These are phyloP conservation scores for Actinernus sp. DNA, from an alignment of 92 coral and sea anemone species.

Conservation along the genomic window DNA sequence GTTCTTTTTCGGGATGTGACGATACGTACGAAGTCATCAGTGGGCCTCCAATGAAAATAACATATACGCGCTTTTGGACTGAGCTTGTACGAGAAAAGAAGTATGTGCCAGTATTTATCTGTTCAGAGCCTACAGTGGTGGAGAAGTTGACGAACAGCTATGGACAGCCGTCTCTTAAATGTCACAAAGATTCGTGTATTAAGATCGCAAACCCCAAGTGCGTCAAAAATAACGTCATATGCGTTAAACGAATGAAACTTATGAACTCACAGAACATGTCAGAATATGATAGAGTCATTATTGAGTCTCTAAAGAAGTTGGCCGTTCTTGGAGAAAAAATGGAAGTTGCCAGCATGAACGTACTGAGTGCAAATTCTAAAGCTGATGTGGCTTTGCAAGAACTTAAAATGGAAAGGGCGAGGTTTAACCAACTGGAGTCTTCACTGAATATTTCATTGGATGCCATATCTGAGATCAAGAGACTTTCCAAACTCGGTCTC, in stretches of 20 bases:
- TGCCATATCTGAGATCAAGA: not conserved
- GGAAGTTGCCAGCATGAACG: not conserved
- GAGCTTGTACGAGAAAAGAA: not conserved
- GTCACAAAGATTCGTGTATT: not conserved
- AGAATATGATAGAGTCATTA: not conserved
- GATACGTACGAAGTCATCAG: not conserved
- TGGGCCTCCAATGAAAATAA: not conserved
- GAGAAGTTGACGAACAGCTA: not conserved
- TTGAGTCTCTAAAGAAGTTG: not conserved
- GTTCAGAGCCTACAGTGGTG: not conserved
- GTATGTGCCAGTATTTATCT: not conserved
- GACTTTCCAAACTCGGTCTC: not conserved
- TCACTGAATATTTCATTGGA: not conserved
- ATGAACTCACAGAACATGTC: not conserved
- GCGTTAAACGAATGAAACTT: not conserved
- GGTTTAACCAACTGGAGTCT: not conserved
- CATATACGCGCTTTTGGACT: not conserved
- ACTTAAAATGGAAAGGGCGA: not conserved
- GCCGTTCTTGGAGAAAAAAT: not conserved
- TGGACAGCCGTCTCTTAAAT: not conserved
- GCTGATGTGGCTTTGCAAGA: not conserved
- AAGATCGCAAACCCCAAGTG: not conserved
- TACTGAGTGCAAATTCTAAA: not conserved
- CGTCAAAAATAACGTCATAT: not conserved
- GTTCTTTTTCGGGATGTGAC: not conserved